Evolutionary conservation across 2,888 invertebrate species (phyloP).

Genomic region (Spodoptera picta): DNA sequence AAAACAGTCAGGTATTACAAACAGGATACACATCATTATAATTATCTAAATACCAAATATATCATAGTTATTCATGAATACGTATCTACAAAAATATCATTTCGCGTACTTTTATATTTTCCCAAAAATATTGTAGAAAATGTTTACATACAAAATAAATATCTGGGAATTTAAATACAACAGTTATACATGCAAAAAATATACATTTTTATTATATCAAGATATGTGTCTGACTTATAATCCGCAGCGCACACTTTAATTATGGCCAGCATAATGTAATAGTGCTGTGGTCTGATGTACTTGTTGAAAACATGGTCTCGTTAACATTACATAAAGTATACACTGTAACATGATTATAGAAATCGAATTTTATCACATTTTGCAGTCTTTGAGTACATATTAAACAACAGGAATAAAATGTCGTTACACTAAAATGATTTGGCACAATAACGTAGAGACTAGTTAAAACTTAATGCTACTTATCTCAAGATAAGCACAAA

Average conservation of each 20-base stretch:
- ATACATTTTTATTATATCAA: conserved; percentile 56
- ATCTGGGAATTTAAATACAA: conserved; percentile 61
- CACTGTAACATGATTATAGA: conserved; percentile 56
- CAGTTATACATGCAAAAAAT: conserved; percentile 64
- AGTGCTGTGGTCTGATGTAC: conserved; percentile 57
- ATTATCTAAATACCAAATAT: conserved; percentile 38
- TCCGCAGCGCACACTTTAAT: conserved; percentile 60
- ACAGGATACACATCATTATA: conserved; percentile 28
- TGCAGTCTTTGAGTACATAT: conserved; percentile 74
- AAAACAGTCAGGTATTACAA: conserved; percentile 25
- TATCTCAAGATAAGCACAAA: conserved; percentile 79
- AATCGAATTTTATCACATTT: conserved; percentile 76
- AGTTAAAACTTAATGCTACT: conserved; percentile 72
- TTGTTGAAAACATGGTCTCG: conserved; percentile 43
- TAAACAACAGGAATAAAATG: conserved; percentile 64
- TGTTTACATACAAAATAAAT: conserved; percentile 68
- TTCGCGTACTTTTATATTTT: conserved; percentile 39
- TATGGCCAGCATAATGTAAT: conserved; percentile 79
- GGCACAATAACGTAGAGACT: conserved; percentile 74
- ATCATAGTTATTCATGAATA: conserved; percentile 38
- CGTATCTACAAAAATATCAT: conserved; percentile 57
- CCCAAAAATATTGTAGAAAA: conserved; percentile 59
- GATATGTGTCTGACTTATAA: conserved; percentile 45
- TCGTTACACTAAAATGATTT: conserved; percentile 67
- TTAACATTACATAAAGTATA: conserved; percentile 45